Percentiles rank a stretch among this genome's conserved stretches.
These are phyloP conservation scores for Phoenicopterus ruber DNA, from an alignment of 2,113 vertebrate genomes.

Conservation along the genomic window DNA sequence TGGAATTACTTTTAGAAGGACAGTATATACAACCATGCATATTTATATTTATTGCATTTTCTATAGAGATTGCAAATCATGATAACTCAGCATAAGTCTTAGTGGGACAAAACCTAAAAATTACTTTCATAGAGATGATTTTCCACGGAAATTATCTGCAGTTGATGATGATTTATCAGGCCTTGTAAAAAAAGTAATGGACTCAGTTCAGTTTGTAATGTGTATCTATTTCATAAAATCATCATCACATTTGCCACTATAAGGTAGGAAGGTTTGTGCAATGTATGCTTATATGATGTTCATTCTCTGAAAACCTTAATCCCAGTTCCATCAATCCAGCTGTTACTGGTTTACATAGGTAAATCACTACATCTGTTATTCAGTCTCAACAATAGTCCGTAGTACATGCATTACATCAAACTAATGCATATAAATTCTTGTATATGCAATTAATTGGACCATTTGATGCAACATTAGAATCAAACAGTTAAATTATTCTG, in stretches of 20 bases:
- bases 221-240: background rate
- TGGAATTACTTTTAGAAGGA: background rate
- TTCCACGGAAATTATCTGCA: background rate
- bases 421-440: background rate
- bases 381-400: background rate
- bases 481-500: background rate
- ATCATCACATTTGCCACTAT: background rate
- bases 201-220: background rate
- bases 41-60: background rate
- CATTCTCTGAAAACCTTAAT: background rate
- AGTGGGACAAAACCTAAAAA: background rate
- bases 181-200: background rate
- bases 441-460: background rate
- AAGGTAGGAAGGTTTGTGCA: background rate
- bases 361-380: background rate
- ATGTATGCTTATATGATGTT: background rate
- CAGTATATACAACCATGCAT: background rate
- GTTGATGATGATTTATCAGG: background rate
- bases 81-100: background rate
- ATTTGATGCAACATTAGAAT: background rate
- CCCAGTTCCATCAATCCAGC: background rate
- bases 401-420: background rate
- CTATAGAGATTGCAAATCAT: background rate
- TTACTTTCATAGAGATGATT: background rate
- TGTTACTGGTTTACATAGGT: background rate